Evolutionary conservation across 1,140 invertebrate genomes (phyloP).

Genomic region (Drosophila malerkotliana): DNA sequence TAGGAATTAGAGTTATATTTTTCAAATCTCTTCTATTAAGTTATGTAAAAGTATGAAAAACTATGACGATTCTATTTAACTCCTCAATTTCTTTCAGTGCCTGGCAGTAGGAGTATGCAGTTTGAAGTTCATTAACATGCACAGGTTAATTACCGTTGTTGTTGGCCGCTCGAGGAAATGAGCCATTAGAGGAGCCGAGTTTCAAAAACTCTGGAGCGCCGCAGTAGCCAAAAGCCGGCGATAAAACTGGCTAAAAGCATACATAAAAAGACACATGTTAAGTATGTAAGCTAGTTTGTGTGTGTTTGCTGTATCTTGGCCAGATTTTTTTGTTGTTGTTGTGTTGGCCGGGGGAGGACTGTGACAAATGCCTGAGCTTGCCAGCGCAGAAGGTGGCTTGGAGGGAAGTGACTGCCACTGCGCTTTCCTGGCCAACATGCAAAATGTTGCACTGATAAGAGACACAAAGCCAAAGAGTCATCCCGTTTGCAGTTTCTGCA

Average conservation of each 20-base stretch:
- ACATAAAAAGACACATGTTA: constrained; percentile 82
- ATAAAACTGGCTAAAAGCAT: constrained; percentile 80
- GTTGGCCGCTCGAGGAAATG: constrained; percentile 71
- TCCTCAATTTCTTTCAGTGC: constrained; percentile 7
- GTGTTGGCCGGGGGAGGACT: constrained; percentile 44
- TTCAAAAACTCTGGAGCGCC: constrained; percentile 50
- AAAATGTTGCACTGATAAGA: constrained; percentile 81
- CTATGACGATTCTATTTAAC: no score
- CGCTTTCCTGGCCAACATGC: constrained; percentile 61
- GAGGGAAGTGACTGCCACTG: constrained; percentile 45
- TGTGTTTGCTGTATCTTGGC: constrained; percentile 9
- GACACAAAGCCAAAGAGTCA: constrained; percentile 69
- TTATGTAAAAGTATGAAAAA: no score
- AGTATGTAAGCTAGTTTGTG: constrained; percentile 37
- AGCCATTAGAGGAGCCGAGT: constrained; percentile 75
- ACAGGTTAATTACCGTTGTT: constrained; percentile 82
- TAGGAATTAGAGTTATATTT: no score
- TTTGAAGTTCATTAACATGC: constrained; percentile 82
- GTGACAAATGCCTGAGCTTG: constrained; percentile 71
- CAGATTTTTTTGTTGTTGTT: not conserved
- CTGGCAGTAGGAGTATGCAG: constrained; percentile 29
- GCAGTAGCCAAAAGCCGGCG: constrained; percentile 65
- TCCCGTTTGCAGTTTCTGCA: constrained; percentile 50
- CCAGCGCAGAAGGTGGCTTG: constrained; percentile 34
- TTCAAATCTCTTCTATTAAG: no score